Base-by-base conservation (phyloP, 1,140 invertebrate genomes). In the Drosophila saltans region DNA sequence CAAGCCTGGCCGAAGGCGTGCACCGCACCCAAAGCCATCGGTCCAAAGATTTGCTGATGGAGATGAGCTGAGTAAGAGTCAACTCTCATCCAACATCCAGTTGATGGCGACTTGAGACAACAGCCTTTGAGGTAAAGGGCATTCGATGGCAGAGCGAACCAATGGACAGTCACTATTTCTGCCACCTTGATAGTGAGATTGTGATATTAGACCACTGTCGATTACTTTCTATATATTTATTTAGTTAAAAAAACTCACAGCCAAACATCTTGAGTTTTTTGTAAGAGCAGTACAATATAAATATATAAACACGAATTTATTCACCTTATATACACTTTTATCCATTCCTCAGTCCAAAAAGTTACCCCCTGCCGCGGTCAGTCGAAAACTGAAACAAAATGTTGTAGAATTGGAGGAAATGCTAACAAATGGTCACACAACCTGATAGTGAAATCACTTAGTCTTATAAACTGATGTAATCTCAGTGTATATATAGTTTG, bases 21-120 rank as follows among this genome's bases (percentile, higher is more conserved):
- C 91, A 2, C 92, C 56, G 83, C 90, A 5, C 90, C 92, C n/a
- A 92, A 92, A 63, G 73, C 91, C 1, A 91, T 92, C n/a, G 88
- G 91, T 5, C 90, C 91, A 0, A 90, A 80, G 33, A 88, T 92
- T 52, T n/a, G 91, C 92, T 1, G 90, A 66, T 43, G 84, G 80
- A 5, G 90, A 92, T 16, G 92, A 92, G 28, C 69, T 92, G 11
- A 91, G 91, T 92, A 57, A 78, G 80, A 10, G 0, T 3, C 30
- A 8, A 5, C n/a, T n/a, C n/a, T n/a, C n/a, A n/a, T n/a, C n/a
- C n/a, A n/a, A n/a, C n/a, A n/a, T n/a, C n/a, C n/a, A n/a, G n/a
- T n/a, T n/a, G n/a, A n/a, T n/a, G n/a, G n/a, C n/a, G n/a, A n/a
- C n/a, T n/a, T n/a, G n/a, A n/a, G n/a, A n/a, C n/a, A n/a, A n/a